phyloP scores from a whole-genome alignment of 1,140 invertebrate species.

The Drosophila bipectinata region DNA sequence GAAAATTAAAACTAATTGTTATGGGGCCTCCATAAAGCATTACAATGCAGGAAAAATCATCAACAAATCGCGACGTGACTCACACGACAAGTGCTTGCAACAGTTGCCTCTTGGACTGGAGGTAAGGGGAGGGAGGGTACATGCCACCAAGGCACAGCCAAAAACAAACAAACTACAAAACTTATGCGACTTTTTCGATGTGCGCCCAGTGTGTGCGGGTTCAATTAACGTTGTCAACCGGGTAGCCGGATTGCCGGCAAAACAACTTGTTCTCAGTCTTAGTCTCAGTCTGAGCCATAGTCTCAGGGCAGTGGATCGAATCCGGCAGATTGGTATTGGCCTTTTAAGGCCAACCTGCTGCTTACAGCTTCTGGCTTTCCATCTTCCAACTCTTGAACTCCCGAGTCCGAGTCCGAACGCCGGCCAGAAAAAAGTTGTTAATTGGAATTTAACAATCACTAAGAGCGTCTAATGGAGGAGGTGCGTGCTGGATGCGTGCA shows the following conservation, averaged over 20 bases:
- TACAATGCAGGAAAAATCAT: conserved; percentile 54
- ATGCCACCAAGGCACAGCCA: conserved; percentile 9
- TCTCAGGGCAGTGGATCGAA: conserved; percentile 19
- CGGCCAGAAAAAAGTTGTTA: conserved; percentile 72
- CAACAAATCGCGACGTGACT: conserved; percentile 24
- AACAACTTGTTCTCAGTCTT: conserved; percentile 43
- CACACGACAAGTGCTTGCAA: conserved; percentile 54
- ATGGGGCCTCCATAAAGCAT: conserved; percentile 62
- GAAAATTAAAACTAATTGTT: conserved; percentile 75
- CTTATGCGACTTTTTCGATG: conserved; percentile 60
- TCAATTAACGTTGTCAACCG: conserved; percentile 67
- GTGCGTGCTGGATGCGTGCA: conserved; percentile 37
- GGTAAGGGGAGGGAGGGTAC: not conserved
- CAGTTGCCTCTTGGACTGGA: conserved; percentile 14
- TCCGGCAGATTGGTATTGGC: conserved; percentile 10
- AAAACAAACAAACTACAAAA: conserved; percentile 62
- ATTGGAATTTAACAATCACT: conserved; percentile 83
- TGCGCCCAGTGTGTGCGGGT: conserved; percentile 67
- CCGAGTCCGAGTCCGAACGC: conserved; percentile 17
- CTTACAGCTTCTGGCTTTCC: conserved; percentile 1
- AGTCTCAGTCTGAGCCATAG: conserved; percentile 19
- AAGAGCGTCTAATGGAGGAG: conserved; percentile 76
- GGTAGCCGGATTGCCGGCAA: conserved; percentile 13
- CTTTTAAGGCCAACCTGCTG: conserved; percentile 32
- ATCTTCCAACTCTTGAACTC: conserved; percentile 21